Conservation (phyloP, 2,797 vertebrate genomes). For the Coendou prehensilis region DNA sequence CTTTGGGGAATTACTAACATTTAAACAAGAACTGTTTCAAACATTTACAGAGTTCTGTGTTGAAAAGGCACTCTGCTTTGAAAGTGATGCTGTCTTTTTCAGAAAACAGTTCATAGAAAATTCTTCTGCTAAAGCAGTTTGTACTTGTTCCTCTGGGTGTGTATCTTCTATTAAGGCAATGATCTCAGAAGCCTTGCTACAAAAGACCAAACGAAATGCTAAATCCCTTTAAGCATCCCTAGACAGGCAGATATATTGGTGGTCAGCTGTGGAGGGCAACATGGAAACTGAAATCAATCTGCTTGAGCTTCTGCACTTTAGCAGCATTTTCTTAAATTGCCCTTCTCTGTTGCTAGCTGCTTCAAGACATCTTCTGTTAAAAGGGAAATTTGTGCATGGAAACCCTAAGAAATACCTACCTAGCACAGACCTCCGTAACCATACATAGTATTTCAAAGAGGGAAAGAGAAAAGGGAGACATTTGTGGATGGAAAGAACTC, state of each 20-base stretch:
- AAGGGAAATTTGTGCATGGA: slow-evolving; percentile 64
- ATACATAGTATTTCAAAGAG: slow-evolving; percentile 54
- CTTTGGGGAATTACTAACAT: neutral
- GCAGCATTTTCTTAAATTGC: slow-evolving; percentile 75
- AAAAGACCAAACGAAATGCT: slow-evolving; percentile 78
- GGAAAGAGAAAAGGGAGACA: slow-evolving; percentile 9
- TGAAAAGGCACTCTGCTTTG: slow-evolving; percentile 55
- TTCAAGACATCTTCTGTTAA: slow-evolving; percentile 64
- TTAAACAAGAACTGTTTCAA: slow-evolving; percentile 59
- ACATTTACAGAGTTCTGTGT: slow-evolving; percentile 43
- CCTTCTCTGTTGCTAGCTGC: slow-evolving; percentile 67
- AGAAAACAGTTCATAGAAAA: slow-evolving; percentile 66
- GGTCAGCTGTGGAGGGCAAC: slow-evolving; percentile 61
- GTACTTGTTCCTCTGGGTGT: slow-evolving; percentile 42
- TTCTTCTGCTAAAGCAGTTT: slow-evolving; percentile 70
- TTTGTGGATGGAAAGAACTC: slow-evolving; percentile 42
- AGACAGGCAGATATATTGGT: slow-evolving; percentile 80
- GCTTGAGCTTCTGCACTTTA: slow-evolving; percentile 71
- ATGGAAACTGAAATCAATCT: slow-evolving; percentile 81
- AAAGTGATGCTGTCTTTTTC: slow-evolving; percentile 61
- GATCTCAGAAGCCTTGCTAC: slow-evolving; percentile 79
- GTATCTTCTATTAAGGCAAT: slow-evolving; percentile 77
- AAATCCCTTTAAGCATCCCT: slow-evolving; percentile 74
- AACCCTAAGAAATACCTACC: slow-evolving; percentile 52
- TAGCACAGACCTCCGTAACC: slow-evolving; percentile 32